Base-by-base conservation (phyloP, 2,797 vertebrate species). In the Odontamblyopus lacepedii region DNA sequence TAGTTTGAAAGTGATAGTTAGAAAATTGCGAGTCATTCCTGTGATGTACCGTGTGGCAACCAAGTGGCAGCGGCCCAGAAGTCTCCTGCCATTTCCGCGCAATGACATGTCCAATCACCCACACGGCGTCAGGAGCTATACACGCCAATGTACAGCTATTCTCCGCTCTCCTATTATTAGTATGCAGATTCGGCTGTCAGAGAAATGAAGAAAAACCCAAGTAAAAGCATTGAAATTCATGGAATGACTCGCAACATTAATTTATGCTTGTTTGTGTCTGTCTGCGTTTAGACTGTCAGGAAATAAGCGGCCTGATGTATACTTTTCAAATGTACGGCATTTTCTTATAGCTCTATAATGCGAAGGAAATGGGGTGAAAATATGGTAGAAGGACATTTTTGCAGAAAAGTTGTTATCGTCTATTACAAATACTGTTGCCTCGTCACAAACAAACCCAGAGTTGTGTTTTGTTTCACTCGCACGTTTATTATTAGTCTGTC, bases 1-100 rank as follows among this genome's bases (percentile, higher is more conserved):
- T 84, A 90, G 90, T 92, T 90, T 90, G 83, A 90, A 91, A 92
- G 88, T 91, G 90, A 93, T 92, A 91, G 91, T 91, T 92, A 79
- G 90, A 92, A 93, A 92, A 92, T 92, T 93, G 90, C 90, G 89
- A 93, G 92, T 93, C 87, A 91, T 90, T 92, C 87, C 83, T 90
- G 35, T 44, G 90, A 92, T 90, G 87, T 82, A 83, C 84, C 75
- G 83, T 80, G 50, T 87, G 83, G 88, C 88, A 89, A 91, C 85
- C 71, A 90, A 91, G 90, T 90, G 89, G 91, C 91, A 88, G 88
- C 85, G 77, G 85, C 88, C 87, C 86, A 87, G 86, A 82, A 83
- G 88, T 86, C 69, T 75, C 87, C 87, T 91, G 90, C 91, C 92
- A 90, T 88, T 88, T 88, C 87, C 87, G 87, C 84, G 79, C 76